Base-by-base conservation (phyloP, 2,113 vertebrate species). In the Sylvia atricapilla region DNA sequence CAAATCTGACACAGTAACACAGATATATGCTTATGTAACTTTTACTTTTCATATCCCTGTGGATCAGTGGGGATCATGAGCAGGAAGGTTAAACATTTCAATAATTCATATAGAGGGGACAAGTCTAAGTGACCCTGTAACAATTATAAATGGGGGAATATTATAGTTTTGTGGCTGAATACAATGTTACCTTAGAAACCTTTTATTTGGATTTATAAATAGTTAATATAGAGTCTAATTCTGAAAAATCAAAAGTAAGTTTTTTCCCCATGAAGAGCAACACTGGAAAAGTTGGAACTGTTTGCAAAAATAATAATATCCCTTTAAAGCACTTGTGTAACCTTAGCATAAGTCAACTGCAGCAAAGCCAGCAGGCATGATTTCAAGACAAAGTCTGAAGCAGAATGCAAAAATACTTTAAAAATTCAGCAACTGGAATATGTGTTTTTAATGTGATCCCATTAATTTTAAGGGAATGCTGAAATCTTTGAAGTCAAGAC, bases 401-500 rank as follows among this genome's bases (percentile, higher is more conserved):
- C 28, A 76, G 63, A 74, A 83, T 55, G 39, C 63, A 56, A 58
- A 58, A 77, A 80, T 39, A 55, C 44, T 85, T 76, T 6, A 37
- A 52, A 49, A 83, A 46, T n/a, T 58, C 46, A 63, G 0, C 43
- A 69, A 6, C 19, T 41, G 44, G 22, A n/a, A 47, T 70, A 13
- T 28, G 11, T 37, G 15, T 25, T 73, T 90, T 64, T 83, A 55
- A 87, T 59, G 43, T 37, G 37, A 55, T 60, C 63, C 4, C 77
- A 22, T 93, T 90, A 23, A 90, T 89, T 80, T 93, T 20, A 87
- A 98, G 97, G 96, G 94, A 73, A 78, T 67, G 55, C 67, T 15
- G 3, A 93, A 83, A 21, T 50, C 84, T 58, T 85, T 64, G 7
- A 92, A 94, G 49, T 49, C 69, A 49, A 31, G 77, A 66, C 6